Evolutionary conservation across 2,888 invertebrate species (phyloP).

Genomic region (Dasypogon diadema): DNA sequence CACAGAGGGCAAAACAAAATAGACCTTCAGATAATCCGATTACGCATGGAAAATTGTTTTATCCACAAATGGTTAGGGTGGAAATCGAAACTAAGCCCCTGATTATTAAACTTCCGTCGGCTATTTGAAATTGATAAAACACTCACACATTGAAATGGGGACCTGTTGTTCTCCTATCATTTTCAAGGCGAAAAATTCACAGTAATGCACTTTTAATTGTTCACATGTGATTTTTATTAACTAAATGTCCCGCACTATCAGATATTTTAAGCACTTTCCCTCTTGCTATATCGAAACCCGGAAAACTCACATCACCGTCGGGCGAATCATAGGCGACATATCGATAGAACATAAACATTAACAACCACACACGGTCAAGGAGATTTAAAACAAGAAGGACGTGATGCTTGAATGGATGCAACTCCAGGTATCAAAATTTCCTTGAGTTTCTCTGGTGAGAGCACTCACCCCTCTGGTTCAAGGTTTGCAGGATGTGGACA

Average conservation of each 20-base stretch:
- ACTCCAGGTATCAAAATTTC: not conserved
- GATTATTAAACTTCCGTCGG: constrained; percentile 28
- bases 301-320: constrained; percentile 43
- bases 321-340: constrained; percentile 19
- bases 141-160: constrained; percentile 67
- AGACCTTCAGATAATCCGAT: constrained; percentile 35
- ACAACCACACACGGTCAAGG: constrained; percentile 49
- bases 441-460: constrained; percentile 30
- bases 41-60: constrained; percentile 46
- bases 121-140: constrained; percentile 1
- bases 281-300: constrained; percentile 4
- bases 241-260: not conserved
- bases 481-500: not conserved
- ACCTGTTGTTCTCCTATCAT: constrained; percentile 68
- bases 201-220: constrained; percentile 27
- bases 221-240: constrained; percentile 22
- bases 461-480: constrained; percentile 6
- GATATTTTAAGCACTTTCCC: not conserved
- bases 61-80: constrained; percentile 7
- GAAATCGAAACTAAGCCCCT: not conserved
- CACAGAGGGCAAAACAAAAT: not conserved
- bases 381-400: constrained; percentile 52
- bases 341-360: constrained; percentile 54
- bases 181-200: constrained; percentile 10
- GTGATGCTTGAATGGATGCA: constrained; percentile 44